phyloP scores from a whole-genome alignment of 2,888 invertebrate species.

The Euspilapteryx auroguttella region DNA sequence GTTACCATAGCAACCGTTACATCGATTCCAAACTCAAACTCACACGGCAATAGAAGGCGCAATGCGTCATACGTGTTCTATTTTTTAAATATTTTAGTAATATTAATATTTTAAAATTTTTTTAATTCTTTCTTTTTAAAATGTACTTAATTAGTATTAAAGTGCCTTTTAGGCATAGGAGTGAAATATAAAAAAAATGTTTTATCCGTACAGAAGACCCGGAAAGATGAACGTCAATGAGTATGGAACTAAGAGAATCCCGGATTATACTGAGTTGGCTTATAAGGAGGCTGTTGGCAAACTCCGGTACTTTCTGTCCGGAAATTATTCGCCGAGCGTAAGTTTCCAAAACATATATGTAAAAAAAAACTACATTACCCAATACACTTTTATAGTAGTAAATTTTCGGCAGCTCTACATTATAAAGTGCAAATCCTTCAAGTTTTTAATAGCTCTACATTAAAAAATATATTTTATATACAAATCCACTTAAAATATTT shows the following conservation, averaged over 20 bases:
- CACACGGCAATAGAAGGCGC: slow-evolving; percentile 22
- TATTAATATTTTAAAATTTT: slow-evolving; percentile 4
- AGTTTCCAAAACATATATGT: too few species aligned
- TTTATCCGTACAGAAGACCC: slow-evolving; percentile 40
- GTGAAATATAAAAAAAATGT: too few species aligned
- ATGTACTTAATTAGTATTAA: too few species aligned
- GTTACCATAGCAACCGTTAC: slow-evolving; percentile 31
- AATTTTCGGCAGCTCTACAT: too few species aligned
- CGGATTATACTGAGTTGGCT: slow-evolving; percentile 82
- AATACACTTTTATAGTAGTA: background rate
- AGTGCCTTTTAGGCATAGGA: too few species aligned
- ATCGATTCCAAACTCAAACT: too few species aligned
- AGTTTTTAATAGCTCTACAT: too few species aligned
- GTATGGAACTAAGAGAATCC: slow-evolving; percentile 60
- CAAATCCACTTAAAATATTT: too few species aligned
- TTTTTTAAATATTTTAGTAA: too few species aligned
- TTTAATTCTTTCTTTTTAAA: too few species aligned
- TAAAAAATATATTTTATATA: too few species aligned
- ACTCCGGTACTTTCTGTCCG: slow-evolving; percentile 74
- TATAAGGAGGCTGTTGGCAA: slow-evolving; percentile 84
- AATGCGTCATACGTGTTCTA: slow-evolving; percentile 40
- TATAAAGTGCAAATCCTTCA: too few species aligned
- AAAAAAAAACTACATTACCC: slow-evolving; percentile 2
- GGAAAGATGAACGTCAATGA: slow-evolving; percentile 46
- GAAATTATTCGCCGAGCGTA: slow-evolving; percentile 69